Base-by-base conservation (phyloP, 2,888 invertebrate genomes). In the Phrixothrix hirtus region DNA sequence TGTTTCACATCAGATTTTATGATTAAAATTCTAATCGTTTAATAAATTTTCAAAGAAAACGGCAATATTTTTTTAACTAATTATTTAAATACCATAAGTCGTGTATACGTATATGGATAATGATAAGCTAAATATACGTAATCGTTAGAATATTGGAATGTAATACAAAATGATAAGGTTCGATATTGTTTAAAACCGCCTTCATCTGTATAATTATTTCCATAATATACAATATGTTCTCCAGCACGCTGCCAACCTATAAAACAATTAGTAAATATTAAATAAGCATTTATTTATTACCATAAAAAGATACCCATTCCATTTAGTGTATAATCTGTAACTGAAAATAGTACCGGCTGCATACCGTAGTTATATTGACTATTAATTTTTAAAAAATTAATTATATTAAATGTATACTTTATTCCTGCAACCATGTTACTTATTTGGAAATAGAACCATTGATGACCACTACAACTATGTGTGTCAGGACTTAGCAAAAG, bases 381-480 rank as follows among this genome's bases (percentile, higher is more conserved):
- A 70, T 89, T 89, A 27, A 85, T 83, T 73, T 92, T 93, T 70
- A 92, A 88, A 75, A 90, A 91, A 77, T 93, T 93, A 64, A 92
- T 83, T 43, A 93, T 89, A 72, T 92, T 92, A 77, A 93, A 92
- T 30, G 85, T 81, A 72, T 93, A 93, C 0, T 84, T 79, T 1
- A 81, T 75, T 1, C 80, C 78, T 46, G 81, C 81, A 43, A 85
- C 81, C 86, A 90, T 91, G 72, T 88, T 87, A 29, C 83, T 81
- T n/a, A 93, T 86, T 77, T 91, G 87, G 70, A 93, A 93, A 76
- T 93, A 94, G 76, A 93, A 93, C 93, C 93, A 93, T 68, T 92
- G 91, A 69, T 88, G 88, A 58, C 92, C 86, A 51, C 83, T 83
- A 13, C 79, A 81, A 1, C 89, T 87, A 75, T 92, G 91, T 32